Evolutionary conservation across 1,140 invertebrate species (phyloP), one percentile per base, ranked within the genome.

Genomic region (Mercenaria mercenaria): DNA sequence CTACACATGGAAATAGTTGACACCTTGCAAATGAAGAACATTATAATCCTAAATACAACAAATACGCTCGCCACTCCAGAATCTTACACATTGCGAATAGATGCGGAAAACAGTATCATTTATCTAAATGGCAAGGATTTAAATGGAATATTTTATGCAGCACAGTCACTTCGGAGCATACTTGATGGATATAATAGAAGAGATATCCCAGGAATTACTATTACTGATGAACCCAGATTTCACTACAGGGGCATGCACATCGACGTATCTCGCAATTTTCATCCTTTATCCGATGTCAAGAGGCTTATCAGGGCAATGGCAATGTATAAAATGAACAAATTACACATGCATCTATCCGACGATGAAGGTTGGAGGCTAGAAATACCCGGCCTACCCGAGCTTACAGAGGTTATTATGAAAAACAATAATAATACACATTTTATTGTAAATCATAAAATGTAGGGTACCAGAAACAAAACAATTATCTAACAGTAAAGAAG

Each of bases 311-410:
- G 93, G 18, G 93, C 77, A 26, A 96, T 96, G 95, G 88, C 92
- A 2, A 87, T 91, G 83, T 95, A 94, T 89, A 96, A 96, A 79
- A 23, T 96, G 69, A 96, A 96, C 91, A 93, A 91, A 41, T 90
- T 96, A 8, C 95, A 96, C 81, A 90, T 95, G 1, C 95, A 96
- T 84, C 88, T 96, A 41, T 81, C 95, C 3, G 95, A 96, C 74
- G 95, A 96, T 69, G 95, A 96, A 76, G 95, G 95, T 0, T 96
- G 95, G 95, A 89, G 95, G 39, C 37, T 96, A 0, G 92, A 96
- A 85, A 96, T 95, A 13, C 79, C 88, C 0, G 93, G 90, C 10
- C 87, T 95, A 34, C 93, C 93, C 18, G 95, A 96, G 92, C 91
- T 96, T 0, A 96, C 95, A 0, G 29, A 92, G 92, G 95, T 96